Evolutionary conservation across 2,888 invertebrate species (phyloP).

Genomic region (Phorcus lineatus): DNA sequence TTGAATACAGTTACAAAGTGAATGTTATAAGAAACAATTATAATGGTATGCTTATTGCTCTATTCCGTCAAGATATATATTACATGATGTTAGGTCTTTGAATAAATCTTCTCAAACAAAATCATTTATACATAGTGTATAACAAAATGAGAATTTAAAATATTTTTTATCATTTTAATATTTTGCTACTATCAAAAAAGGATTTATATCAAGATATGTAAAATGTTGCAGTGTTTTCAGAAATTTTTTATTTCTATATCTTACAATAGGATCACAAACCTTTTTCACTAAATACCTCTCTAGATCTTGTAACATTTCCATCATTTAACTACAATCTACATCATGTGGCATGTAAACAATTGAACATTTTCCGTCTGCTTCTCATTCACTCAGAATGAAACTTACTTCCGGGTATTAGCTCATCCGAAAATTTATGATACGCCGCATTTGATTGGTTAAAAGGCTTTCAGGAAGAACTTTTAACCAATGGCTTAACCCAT

Average conservation of each 20-base stretch:
- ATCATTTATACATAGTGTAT: too few species aligned
- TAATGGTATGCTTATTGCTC: too few species aligned
- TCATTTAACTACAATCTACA: neutral
- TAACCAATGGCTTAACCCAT: conserved; percentile 20
- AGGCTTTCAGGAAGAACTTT: neutral
- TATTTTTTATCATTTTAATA: too few species aligned
- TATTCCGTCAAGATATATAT: too few species aligned
- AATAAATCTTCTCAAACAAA: too few species aligned
- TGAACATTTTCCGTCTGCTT: neutral
- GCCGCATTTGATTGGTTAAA: neutral
- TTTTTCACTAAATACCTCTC: conserved; percentile 26
- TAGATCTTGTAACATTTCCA: conserved; percentile 3
- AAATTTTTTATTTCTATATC: too few species aligned
- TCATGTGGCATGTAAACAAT: neutral
- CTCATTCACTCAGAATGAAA: neutral
- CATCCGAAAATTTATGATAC: neutral
- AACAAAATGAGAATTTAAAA: too few species aligned
- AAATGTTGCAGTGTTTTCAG: too few species aligned
- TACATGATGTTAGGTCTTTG: too few species aligned
- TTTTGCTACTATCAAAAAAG: too few species aligned
- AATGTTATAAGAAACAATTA: neutral
- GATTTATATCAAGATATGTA: too few species aligned
- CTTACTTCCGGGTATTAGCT: conserved; percentile 21
- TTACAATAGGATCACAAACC: conserved; percentile 23
- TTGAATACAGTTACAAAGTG: neutral